These are phyloP conservation scores for Dione juno DNA, from an alignment of 2,888 invertebrate species.

Conservation along the genomic window DNA sequence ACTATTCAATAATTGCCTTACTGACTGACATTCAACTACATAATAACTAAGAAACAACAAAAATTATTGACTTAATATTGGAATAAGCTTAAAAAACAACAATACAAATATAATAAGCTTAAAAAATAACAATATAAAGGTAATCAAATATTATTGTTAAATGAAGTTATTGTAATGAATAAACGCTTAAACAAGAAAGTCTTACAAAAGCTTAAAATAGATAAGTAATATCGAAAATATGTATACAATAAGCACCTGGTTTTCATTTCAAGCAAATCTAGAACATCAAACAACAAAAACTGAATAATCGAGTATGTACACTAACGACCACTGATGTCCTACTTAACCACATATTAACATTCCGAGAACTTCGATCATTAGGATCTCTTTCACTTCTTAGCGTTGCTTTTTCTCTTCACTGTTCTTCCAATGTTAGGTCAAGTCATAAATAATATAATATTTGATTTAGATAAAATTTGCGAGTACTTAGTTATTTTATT, in stretches of 20 bases:
- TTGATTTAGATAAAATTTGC: not conserved
- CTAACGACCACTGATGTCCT: slow-evolving; percentile 22
- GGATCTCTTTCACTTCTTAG: slow-evolving; percentile 23
- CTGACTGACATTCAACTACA: no score
- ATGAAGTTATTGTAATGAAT: no score
- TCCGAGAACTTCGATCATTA: slow-evolving; percentile 17
- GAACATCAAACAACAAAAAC: slow-evolving; percentile 20
- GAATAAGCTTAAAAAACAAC: no score
- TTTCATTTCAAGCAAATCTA: not conserved
- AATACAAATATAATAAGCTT: no score
- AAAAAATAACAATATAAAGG: no score
- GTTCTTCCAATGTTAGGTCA: not conserved
- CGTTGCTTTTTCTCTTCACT: slow-evolving; percentile 3
- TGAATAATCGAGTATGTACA: slow-evolving; percentile 9
- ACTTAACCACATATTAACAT: slow-evolving; percentile 22
- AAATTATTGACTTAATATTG: no score
- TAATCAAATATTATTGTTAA: no score
- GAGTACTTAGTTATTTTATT: not conserved
- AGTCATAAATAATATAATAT: not conserved
- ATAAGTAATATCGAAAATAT: no score
- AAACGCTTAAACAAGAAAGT: no score
- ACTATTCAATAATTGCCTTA: no score
- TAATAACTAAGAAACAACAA: no score
- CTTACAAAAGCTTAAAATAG: no score
- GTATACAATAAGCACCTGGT: not conserved